phyloP scores from a whole-genome alignment of 1,140 invertebrate species.

The Lordiphosa collinella region DNA sequence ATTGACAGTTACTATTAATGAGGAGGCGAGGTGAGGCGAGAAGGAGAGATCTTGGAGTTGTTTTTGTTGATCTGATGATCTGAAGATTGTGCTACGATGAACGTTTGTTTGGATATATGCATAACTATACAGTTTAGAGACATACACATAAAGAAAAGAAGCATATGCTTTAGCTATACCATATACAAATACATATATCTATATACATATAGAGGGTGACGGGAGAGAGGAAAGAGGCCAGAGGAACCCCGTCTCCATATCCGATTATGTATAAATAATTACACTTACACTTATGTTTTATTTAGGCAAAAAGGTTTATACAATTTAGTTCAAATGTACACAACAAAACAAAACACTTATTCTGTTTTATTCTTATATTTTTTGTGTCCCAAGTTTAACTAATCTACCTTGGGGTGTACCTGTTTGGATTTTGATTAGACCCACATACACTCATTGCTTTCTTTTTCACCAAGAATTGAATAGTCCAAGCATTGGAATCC shows the following conservation, averaged over 20 bases:
- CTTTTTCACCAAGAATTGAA: too few species aligned
- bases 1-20: slow-evolving; percentile 58
- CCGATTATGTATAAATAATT: slow-evolving; percentile 67
- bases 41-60: slow-evolving; percentile 25
- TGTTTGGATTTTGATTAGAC: too few species aligned
- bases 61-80: slow-evolving; percentile 48
- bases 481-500: too few species aligned
- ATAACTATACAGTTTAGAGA: slow-evolving; percentile 56
- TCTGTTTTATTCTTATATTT: slow-evolving; percentile 40
- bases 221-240: slow-evolving; percentile 14
- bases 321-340: slow-evolving; percentile 77
- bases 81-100: slow-evolving; percentile 25
- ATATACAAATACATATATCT: slow-evolving; percentile 34
- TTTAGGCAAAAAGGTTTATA: slow-evolving; percentile 71
- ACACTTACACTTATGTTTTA: slow-evolving; percentile 68
- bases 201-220: background rate
- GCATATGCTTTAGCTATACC: slow-evolving; percentile 58
- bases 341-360: slow-evolving; percentile 36
- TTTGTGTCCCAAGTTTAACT: too few species aligned
- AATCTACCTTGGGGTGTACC: too few species aligned
- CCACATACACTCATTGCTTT: too few species aligned
- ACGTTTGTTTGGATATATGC: slow-evolving; percentile 63
- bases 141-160: slow-evolving; percentile 46
- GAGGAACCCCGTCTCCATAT: slow-evolving; percentile 12
- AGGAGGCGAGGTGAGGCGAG: slow-evolving; percentile 21